Evolutionary conservation across 2,113 vertebrate genomes (phyloP).

Genomic region (Rhinoderma darwinii): DNA sequence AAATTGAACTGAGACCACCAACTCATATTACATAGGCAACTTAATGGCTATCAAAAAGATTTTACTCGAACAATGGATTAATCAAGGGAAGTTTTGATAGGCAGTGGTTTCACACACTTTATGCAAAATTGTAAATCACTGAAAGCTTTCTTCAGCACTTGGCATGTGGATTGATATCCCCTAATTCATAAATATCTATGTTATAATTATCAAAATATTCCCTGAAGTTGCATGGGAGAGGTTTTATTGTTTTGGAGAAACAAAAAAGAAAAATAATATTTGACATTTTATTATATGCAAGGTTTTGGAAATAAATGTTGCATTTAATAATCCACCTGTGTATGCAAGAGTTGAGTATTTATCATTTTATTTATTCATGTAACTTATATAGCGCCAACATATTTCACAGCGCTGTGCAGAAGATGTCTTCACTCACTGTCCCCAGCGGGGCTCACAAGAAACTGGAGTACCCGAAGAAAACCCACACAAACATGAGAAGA

Average conservation of each 20-base stretch:
- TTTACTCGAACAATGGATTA: slow-evolving; percentile 58
- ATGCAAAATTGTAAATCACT: slow-evolving; percentile 54
- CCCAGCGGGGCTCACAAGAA: too few species aligned
- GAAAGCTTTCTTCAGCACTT: slow-evolving; percentile 26
- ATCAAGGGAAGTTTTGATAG: slow-evolving; percentile 58
- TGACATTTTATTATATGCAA: slow-evolving; percentile 1
- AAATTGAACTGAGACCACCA: slow-evolving; percentile 59
- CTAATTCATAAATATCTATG: slow-evolving; percentile 45
- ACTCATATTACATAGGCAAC: slow-evolving; percentile 59
- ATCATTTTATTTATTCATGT: too few species aligned
- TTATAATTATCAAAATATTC: slow-evolving; percentile 24
- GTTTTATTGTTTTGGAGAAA: slow-evolving; percentile 27
- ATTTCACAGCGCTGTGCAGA: too few species aligned
- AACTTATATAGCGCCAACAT: too few species aligned
- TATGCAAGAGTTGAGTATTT: background rate
- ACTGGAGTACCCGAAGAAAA: too few species aligned
- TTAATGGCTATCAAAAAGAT: slow-evolving; percentile 59
- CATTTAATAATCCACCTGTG: background rate
- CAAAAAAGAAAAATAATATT: slow-evolving; percentile 13
- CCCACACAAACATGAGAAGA: too few species aligned
- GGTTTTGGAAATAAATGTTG: background rate
- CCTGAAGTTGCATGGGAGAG: background rate
- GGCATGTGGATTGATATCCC: slow-evolving; percentile 40
- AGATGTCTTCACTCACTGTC: too few species aligned
- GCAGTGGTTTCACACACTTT: slow-evolving; percentile 54